phyloP scores from a whole-genome alignment of 2,888 invertebrate genomes.

The Coenonympha arcania region DNA sequence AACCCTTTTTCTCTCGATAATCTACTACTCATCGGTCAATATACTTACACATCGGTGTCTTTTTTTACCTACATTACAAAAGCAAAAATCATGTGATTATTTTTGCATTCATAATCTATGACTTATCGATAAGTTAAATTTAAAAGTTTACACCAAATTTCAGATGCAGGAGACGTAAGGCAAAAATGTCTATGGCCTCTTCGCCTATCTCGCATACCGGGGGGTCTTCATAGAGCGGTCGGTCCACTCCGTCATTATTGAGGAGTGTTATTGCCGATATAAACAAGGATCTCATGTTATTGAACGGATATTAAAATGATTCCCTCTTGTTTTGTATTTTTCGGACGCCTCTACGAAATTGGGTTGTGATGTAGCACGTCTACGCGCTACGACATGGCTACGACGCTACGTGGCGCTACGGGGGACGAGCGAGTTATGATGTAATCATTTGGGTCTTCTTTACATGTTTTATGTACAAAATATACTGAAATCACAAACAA shows the following conservation, averaged over 20 bases:
- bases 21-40: too few species aligned
- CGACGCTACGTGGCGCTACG: constrained; percentile 27
- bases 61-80: too few species aligned
- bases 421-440: neutral
- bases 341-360: constrained; percentile 31
- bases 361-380: constrained; percentile 35
- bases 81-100: too few species aligned
- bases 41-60: too few species aligned
- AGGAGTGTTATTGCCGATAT: constrained; percentile 66
- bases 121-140: neutral
- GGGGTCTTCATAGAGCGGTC: constrained; percentile 35
- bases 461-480: too few species aligned
- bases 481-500: too few species aligned
- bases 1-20: too few species aligned
- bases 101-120: too few species aligned
- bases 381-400: constrained; percentile 37
- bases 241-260: constrained; percentile 61
- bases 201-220: constrained; percentile 12
- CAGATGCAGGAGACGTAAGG: neutral
- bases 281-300: constrained; percentile 64
- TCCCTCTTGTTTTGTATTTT: constrained; percentile 42
- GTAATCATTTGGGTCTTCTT: too few species aligned
- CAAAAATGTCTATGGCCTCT: neutral
- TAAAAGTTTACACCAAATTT: neutral
- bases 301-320: constrained; percentile 67